phyloP scores from a whole-genome alignment of 2,113 vertebrate genomes.

The Coturnix japonica region DNA sequence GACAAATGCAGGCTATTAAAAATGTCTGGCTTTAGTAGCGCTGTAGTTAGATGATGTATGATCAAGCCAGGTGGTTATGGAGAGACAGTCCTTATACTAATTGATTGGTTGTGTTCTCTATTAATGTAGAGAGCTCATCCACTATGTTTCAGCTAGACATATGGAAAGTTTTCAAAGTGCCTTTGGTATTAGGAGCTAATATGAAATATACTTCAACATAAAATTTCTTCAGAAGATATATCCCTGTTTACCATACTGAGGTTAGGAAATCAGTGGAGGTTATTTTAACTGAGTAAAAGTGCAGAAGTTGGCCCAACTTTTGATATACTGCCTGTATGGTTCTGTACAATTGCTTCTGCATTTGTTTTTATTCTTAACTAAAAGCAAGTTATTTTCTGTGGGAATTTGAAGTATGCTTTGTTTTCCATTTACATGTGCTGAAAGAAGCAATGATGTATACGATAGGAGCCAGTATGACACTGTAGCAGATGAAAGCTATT shows the following conservation, averaged over 20 bases:
- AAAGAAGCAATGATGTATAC: slow-evolving; percentile 10
- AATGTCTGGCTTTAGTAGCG: background rate
- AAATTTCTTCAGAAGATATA: background rate
- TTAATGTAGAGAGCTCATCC: background rate
- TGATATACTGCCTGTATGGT: background rate
- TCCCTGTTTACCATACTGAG: background rate
- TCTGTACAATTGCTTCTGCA: background rate
- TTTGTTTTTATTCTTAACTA: slow-evolving; percentile 4
- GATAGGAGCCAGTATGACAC: background rate
- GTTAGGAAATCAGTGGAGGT: slow-evolving; percentile 9
- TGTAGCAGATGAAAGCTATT: slow-evolving; percentile 23
- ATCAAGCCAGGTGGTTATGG: background rate
- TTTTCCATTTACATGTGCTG: slow-evolving; percentile 44
- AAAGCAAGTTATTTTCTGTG: slow-evolving; percentile 37
- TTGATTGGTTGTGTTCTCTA: slow-evolving; percentile 9
- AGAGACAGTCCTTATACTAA: background rate
- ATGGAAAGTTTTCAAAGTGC: slow-evolving; percentile 19
- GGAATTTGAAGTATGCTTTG: slow-evolving; percentile 32
- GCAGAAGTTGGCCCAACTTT: background rate
- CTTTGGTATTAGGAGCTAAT: background rate
- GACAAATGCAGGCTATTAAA: background rate
- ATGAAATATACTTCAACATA: background rate
- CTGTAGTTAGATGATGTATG: background rate
- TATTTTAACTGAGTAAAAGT: background rate
- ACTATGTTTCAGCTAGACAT: background rate